Conservation (phyloP, 2,888 invertebrate species). For the Gymnocheta viridis region DNA sequence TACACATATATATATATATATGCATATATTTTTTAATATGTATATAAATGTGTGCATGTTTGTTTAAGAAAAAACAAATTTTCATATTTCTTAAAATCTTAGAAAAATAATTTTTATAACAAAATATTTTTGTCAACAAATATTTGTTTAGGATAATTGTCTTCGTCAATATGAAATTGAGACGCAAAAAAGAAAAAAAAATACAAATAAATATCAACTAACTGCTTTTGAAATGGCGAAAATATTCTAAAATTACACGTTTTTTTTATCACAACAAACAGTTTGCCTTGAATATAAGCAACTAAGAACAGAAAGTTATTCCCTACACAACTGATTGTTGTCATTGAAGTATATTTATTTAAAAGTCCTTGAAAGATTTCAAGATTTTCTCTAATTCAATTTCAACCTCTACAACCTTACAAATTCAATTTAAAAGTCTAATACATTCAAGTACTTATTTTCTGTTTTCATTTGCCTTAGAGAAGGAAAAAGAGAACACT, state of each 20-base stretch:
- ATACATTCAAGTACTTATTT: slow-evolving; percentile 9
- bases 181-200: not conserved
- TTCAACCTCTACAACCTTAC: slow-evolving; percentile 11
- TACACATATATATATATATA: too few species aligned
- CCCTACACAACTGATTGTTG: not conserved
- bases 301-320: slow-evolving; percentile 1
- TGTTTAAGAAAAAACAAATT: not conserved
- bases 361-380: slow-evolving; percentile 40
- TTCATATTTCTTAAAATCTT: not conserved
- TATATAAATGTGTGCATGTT: not conserved
- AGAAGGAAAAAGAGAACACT: not conserved
- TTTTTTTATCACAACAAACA: not conserved
- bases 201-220: not conserved
- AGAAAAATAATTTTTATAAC: not conserved
- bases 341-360: slow-evolving; percentile 21
- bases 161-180: not conserved
- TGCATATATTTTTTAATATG: slow-evolving; percentile 6
- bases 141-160: slow-evolving; percentile 42
- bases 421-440: slow-evolving; percentile 41
- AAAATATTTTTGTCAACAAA: not conserved
- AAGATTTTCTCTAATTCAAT: slow-evolving; percentile 27
- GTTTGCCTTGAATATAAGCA: slow-evolving; percentile 12
- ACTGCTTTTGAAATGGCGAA: not conserved
- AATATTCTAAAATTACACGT: not conserved
- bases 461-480: not conserved